Evolutionary conservation across 2,797 vertebrate genomes (phyloP), one percentile per base, ranked within the genome.

Genomic region (Hypotaenidia philippensis): DNA sequence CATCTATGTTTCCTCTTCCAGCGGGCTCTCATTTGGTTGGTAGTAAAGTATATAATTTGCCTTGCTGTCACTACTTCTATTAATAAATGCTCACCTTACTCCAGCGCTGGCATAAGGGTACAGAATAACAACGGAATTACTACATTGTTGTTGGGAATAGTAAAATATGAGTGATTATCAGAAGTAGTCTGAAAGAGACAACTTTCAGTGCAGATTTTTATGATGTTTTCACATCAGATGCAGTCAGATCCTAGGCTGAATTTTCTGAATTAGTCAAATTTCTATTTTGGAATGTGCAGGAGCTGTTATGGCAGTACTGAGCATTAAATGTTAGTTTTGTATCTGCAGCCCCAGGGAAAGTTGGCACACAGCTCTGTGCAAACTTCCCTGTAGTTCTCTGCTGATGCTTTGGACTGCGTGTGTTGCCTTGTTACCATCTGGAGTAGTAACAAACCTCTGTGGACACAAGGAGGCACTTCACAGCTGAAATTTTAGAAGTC

Each of bases 71-170:
- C 21, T 12, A 40, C 45, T 3, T 66, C 52, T 31, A 16, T 32
- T 40, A 78, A 53, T 60, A 63, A 74, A 63, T 31, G 27, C 2
- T 7, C 9, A 26, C 9, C 19, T 53, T 26, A 4, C 20, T 17
- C 26, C 50, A 13, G 36, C n/a, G 15, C 15, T 52, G 31, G 7
- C 19, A 10, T 44, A 12, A 15, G 22, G 8, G n/a, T 15, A 11
- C 14, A 0, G 29, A 29, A 40, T 40, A 0, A 0, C 41, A 59
- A 55, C 64, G 21, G 1, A 66, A 20, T 31, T 59, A 3, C 27
- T 23, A 18, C 7, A 1, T 11, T 61, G 15, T 20, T 53, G 12
- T 27, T 23, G 44, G 36, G 31, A 23, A 44, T 21, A 15, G 17
- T 13, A 47, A 53, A 86, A 38, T 27, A 7, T 1, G 10, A 53